phyloP scores from a whole-genome alignment of 2,888 invertebrate species.

The Aelia acuminata region DNA sequence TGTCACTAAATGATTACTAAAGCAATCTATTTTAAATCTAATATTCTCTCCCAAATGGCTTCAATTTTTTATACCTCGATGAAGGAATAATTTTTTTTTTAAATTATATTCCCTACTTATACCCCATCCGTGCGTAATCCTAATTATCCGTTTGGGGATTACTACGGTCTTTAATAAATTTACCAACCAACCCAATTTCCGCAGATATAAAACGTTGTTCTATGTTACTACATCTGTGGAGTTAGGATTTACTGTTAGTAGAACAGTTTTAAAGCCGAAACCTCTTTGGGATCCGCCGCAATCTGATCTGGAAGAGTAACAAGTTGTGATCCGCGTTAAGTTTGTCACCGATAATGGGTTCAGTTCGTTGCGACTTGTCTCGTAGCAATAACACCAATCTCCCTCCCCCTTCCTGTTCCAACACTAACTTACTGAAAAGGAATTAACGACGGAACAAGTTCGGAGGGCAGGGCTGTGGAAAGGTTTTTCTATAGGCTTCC shows the following conservation, averaged over 20 bases:
- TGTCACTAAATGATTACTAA: too few relatives aligned
- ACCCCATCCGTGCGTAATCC: too few relatives aligned
- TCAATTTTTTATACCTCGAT: too few relatives aligned
- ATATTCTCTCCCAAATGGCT: too few relatives aligned
- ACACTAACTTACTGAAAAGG: constrained; percentile 28
- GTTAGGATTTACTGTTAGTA: background rate
- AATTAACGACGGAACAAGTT: constrained; percentile 16
- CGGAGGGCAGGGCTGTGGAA: background rate
- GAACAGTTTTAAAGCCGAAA: constrained; percentile 3
- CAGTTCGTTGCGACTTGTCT: constrained; percentile 21
- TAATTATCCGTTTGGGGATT: too few relatives aligned
- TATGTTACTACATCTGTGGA: too few relatives aligned
- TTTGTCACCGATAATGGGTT: constrained; percentile 42
- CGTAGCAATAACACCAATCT: constrained; percentile 37
- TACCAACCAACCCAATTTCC: too few relatives aligned
- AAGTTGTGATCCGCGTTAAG: constrained; percentile 24
- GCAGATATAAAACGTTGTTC: too few relatives aligned
- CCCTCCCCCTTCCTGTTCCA: background rate
- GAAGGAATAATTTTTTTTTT: too few relatives aligned
- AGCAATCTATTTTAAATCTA: too few relatives aligned
- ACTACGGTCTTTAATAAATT: too few relatives aligned
- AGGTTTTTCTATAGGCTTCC: constrained; percentile 13
- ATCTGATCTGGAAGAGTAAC: constrained; percentile 25
- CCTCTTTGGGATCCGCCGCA: background rate
- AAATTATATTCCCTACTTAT: too few relatives aligned